phyloP scores from a whole-genome alignment of 2,888 invertebrate genomes.

The Oasisia sp. region DNA sequence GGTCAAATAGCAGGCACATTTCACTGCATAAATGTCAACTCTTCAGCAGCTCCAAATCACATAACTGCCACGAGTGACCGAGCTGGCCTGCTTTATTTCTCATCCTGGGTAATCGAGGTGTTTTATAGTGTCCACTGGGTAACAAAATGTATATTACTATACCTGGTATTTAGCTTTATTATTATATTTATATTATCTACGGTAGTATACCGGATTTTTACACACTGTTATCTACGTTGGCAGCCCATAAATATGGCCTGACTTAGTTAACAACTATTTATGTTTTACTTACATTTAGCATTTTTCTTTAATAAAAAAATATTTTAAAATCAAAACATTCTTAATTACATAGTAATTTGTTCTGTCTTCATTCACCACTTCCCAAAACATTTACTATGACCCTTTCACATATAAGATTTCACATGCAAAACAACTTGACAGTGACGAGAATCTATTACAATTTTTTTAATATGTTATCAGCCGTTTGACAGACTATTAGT shows the following conservation, averaged over 20 bases:
- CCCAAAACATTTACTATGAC: no score
- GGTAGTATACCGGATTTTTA: neutral
- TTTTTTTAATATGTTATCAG: neutral
- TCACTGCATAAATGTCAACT: constrained; percentile 10
- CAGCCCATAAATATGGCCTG: neutral
- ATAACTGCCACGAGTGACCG: neutral
- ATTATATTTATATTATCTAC: neutral
- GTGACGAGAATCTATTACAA: no score
- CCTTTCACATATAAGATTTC: no score
- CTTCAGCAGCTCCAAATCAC: constrained; percentile 4
- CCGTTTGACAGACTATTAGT: neutral
- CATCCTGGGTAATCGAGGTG: neutral
- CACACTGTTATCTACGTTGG: neutral
- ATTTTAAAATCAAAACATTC: no score
- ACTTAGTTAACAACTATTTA: neutral
- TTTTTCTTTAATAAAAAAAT: neutral
- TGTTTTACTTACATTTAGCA: neutral
- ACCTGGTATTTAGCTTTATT: neutral
- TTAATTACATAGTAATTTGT: no score
- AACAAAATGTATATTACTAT: neutral
- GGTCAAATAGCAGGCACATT: neutral
- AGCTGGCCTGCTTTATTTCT: neutral
- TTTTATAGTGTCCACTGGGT: neutral
- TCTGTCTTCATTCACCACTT: no score
- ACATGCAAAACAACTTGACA: no score